A percentile compares a stretch with the other conserved stretches of the same genome.
Evolutionary conservation across 2,888 invertebrate species (phyloP).

Genomic region (Chymomyza amoena): DNA sequence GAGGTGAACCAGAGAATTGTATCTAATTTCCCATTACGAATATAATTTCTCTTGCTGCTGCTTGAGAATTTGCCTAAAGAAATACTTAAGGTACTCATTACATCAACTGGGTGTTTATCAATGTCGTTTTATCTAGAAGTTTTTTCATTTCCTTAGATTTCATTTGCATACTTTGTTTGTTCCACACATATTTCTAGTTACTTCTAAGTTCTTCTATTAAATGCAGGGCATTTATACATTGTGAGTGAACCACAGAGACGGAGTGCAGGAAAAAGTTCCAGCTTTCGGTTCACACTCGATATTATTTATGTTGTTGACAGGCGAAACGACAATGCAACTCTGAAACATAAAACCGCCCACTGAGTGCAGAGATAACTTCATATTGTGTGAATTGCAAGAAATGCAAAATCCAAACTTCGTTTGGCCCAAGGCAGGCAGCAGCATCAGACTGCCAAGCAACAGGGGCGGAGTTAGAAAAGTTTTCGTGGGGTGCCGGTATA

Average conservation of each 20-base stretch:
- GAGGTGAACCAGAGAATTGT: too few relatives aligned
- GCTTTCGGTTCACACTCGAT: conserved; percentile 17
- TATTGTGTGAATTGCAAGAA: conserved; percentile 51
- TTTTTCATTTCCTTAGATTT: not conserved
- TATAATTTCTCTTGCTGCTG: not conserved
- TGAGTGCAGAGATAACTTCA: conserved; percentile 59
- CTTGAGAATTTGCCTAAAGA: not conserved
- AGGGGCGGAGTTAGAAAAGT: not conserved
- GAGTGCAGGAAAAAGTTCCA: not conserved
- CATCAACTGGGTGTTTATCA: not conserved
- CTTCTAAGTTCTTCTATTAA: not conserved
- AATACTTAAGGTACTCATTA: not conserved
- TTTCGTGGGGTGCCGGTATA: too few relatives aligned
- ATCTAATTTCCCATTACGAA: not conserved
- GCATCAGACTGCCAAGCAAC: not conserved
- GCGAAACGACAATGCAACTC: conserved; percentile 43
- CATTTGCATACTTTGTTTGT: not conserved
- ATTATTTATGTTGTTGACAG: conserved; percentile 64
- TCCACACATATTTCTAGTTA: not conserved
- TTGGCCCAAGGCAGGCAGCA: conserved; percentile 21
- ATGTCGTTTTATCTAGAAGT: not conserved
- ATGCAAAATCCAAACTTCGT: conserved; percentile 39
- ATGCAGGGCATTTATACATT: not conserved
- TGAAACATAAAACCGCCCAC: conserved; percentile 66
- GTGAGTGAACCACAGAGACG: not conserved